A percentile compares a stretch with the other conserved stretches of the same genome.
phyloP scores from a whole-genome alignment of 1,140 invertebrate species.

The Drosophila lacteicornis region DNA sequence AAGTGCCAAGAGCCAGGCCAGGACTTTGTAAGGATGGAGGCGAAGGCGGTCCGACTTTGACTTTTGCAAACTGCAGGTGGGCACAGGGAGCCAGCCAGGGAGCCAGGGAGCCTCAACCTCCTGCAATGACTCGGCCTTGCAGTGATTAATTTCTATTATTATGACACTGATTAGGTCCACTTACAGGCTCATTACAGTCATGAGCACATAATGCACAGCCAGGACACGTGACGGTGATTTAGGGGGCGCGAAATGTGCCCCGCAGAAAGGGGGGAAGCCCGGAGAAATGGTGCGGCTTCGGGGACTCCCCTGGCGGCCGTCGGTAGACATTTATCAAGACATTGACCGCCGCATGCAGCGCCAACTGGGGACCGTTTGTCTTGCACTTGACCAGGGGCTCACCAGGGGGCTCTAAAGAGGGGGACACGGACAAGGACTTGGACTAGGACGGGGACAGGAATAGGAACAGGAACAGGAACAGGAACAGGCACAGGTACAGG shows the following conservation, averaged over 20 bases:
- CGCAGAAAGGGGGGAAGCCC: background rate
- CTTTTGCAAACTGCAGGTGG: conserved; percentile 58
- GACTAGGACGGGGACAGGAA: no score
- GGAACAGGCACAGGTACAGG: background rate
- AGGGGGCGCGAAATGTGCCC: conserved; percentile 13
- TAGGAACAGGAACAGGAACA: background rate
- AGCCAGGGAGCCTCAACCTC: background rate
- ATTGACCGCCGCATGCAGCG: conserved; percentile 80
- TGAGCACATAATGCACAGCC: conserved; percentile 68
- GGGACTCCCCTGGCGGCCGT: conserved; percentile 29
- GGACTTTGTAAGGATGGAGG: background rate
- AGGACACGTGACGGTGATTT: conserved; percentile 56
- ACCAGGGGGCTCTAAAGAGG: conserved; percentile 11
- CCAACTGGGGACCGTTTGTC: conserved; percentile 68
- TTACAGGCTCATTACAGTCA: conserved; percentile 82
- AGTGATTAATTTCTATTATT: conserved; percentile 83
- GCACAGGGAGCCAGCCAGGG: background rate
- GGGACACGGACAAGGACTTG: background rate
- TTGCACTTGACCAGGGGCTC: conserved; percentile 72
- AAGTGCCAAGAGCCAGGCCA: background rate
- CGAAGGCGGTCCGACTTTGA: conserved; percentile 35
- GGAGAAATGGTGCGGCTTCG: background rate
- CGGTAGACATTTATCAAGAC: conserved; percentile 72
- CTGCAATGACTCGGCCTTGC: conserved; percentile 17
- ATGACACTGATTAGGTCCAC: conserved; percentile 82